phyloP scores from a whole-genome alignment of 2,113 vertebrate species.

The Leuciscus idus region DNA sequence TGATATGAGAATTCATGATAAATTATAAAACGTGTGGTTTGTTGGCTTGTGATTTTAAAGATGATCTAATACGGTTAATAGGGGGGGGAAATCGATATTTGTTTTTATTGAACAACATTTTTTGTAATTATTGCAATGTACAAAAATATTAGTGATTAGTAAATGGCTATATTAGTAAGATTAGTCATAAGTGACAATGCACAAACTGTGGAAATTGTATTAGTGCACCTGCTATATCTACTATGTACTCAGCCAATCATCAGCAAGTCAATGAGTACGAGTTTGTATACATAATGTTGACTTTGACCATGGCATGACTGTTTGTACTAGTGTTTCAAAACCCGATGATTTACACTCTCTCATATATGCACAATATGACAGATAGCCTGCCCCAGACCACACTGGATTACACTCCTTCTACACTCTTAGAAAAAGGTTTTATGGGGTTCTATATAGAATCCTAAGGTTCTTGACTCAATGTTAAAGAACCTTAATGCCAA shows the following conservation, averaged over 20 bases:
- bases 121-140: background rate
- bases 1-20: background rate
- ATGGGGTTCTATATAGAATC: no score
- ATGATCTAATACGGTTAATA: background rate
- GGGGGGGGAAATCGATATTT: background rate
- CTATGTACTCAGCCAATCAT: background rate
- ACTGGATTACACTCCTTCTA: no score
- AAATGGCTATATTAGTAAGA: background rate
- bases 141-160: slow-evolving; percentile 5
- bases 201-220: background rate
- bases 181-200: background rate
- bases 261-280: background rate
- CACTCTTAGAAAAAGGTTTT: no score
- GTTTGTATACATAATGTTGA: background rate
- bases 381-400: background rate
- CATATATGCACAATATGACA: background rate
- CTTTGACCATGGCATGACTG: background rate
- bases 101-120: background rate
- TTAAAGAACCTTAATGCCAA: no score
- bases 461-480: no score
- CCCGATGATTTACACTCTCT: background rate
- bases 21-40: background rate
- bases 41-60: background rate
- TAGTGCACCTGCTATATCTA: background rate
- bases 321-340: background rate